Percentiles rank a stretch among this genome's conserved stretches.
phyloP scores from a whole-genome alignment of 2,888 invertebrate species.

The Clanis bilineata region DNA sequence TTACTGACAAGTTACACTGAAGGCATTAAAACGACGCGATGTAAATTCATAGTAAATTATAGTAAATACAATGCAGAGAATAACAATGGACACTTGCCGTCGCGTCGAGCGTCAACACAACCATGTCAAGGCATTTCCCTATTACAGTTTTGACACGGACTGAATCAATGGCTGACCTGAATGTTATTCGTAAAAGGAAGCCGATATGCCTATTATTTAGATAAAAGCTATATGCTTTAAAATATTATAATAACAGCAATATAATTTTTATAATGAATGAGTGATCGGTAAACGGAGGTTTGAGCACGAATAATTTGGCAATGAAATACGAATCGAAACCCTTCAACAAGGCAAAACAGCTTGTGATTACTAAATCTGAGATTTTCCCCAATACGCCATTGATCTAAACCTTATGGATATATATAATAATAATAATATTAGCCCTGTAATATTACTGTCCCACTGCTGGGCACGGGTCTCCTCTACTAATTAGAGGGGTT shows the following conservation, averaged over 20 bases:
- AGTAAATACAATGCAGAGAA: slow-evolving; percentile 44
- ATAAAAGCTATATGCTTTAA: background rate
- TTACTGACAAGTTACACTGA: slow-evolving; percentile 21
- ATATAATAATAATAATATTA: too few species aligned
- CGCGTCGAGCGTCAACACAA: slow-evolving; percentile 36
- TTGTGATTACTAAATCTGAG: too few species aligned
- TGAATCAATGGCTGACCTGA: slow-evolving; percentile 43
- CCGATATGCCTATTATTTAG: background rate
- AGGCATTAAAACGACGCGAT: slow-evolving; percentile 28
- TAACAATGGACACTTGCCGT: slow-evolving; percentile 45
- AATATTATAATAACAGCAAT: background rate
- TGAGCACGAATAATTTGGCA: too few species aligned
- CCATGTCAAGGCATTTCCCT: slow-evolving; percentile 67
- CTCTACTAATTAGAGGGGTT: too few species aligned
- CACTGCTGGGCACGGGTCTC: too few species aligned
- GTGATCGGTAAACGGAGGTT: too few species aligned
- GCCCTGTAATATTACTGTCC: too few species aligned
- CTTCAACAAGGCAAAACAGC: too few species aligned
- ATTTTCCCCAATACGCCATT: too few species aligned
- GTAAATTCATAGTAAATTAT: slow-evolving; percentile 38
- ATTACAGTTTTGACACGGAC: slow-evolving; percentile 55
- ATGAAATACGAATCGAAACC: too few species aligned
- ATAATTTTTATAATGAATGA: too few species aligned
- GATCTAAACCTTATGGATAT: too few species aligned
- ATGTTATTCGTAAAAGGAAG: slow-evolving; percentile 14